Conservation (phyloP, 2,888 invertebrate species). For the Leptopterna dolabrata region DNA sequence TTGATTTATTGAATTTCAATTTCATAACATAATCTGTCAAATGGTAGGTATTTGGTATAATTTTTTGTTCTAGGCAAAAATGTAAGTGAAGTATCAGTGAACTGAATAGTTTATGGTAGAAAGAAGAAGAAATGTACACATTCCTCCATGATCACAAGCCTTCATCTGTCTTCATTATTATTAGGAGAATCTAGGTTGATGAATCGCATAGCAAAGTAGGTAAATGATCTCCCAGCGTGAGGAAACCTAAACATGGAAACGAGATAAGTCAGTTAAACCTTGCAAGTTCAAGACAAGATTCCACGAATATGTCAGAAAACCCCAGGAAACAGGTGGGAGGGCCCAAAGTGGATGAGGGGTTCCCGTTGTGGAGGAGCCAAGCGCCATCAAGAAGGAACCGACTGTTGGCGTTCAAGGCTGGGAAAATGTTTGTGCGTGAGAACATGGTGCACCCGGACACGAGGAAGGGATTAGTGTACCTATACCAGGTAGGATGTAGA, state of each 20-base stretch:
- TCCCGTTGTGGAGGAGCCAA: slow-evolving; percentile 3
- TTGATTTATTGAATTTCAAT: too few relatives aligned
- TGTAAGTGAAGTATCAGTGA: too few relatives aligned
- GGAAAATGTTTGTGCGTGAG: slow-evolving; percentile 19
- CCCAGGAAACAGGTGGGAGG: neutral
- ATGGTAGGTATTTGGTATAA: too few relatives aligned
- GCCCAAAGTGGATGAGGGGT: neutral
- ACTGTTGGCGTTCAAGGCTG: slow-evolving; percentile 16
- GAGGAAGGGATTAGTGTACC: slow-evolving; percentile 25
- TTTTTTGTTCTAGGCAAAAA: too few relatives aligned
- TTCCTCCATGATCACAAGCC: too few relatives aligned
- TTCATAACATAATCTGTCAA: too few relatives aligned
- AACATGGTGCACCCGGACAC: slow-evolving; percentile 29
- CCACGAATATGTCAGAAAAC: slow-evolving; percentile 6
- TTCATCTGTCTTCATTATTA: neutral
- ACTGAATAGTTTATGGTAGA: too few relatives aligned
- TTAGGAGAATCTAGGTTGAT: too few relatives aligned
- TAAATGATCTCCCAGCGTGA: neutral
- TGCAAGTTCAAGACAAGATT: neutral
- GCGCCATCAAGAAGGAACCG: slow-evolving; percentile 11
- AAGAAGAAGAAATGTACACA: too few relatives aligned
- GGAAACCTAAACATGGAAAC: neutral
- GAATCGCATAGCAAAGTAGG: too few relatives aligned
- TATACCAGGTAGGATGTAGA: slow-evolving; percentile 6
- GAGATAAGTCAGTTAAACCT: neutral